Base-by-base conservation (phyloP, 2,888 invertebrate species). In the Drosophila paranaensis region DNA sequence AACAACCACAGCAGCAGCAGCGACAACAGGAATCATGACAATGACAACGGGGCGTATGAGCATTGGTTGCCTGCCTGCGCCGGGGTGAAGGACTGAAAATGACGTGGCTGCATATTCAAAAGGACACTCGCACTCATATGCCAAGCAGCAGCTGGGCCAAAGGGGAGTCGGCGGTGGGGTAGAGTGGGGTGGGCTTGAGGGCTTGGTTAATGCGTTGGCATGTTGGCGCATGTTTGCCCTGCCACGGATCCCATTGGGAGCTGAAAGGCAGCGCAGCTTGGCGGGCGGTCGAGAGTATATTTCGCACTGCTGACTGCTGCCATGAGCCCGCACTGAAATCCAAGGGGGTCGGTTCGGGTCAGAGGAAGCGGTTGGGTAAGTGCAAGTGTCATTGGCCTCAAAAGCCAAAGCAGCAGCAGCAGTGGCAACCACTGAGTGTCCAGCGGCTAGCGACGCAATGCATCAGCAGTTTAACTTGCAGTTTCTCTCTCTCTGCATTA, bases 41-140 rank as follows among this genome's bases (percentile, higher is more conserved):
- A 66, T 73, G 81, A 65, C 73, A 79, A 79, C 74, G 61, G 76
- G 69, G 66, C 84, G 81, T 84, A 83, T 84, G 84, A 73, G 76
- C 79, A 79, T 65, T 77, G 76, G 56, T 53, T 61, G 74, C 56
- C 37, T 25, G 61, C 35, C 67, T 37, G 48, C 16, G 57, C 55
- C 33, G 25, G 43, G 45, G 25, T 35, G 25, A 61, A 50, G 53
- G 54, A 66, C 67, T 79, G 81, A 60, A 77, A 86, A 76, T 86
- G 74, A 79, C 79, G 75, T 81, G 64, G 69, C 74, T 83, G 84
- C 74, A 89, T 81, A 79, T 87, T 78, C 74, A 87, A 81, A 82
- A 75, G 75, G 65, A 78, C 66, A 73, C 65, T 61, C 58, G 61
- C 56, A 54, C 61, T 60, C 68, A 69, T 66, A 61, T 69, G 61